These are phyloP conservation scores for Lasiurus cinereus DNA, from an alignment of 2,113 vertebrate species.

Conservation along the genomic window DNA sequence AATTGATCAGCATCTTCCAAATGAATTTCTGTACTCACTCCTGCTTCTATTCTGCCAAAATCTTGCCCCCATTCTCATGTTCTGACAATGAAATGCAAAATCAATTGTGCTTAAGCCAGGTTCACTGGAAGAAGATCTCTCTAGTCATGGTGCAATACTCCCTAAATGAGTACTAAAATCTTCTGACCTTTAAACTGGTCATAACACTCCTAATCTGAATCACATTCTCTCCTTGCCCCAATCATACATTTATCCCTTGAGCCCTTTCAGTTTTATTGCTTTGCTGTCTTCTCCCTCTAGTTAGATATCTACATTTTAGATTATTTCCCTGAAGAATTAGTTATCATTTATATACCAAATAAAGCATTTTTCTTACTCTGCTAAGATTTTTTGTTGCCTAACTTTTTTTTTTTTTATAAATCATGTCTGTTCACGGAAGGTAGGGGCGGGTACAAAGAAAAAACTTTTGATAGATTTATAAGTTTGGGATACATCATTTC, in stretches of 20 bases:
- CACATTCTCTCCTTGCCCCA: background rate
- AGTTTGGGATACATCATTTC: background rate
- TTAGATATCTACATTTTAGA: constrained; percentile 70
- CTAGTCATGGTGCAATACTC: background rate
- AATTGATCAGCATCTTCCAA: background rate
- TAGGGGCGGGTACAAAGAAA: background rate
- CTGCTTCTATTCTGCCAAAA: background rate
- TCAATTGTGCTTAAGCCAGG: background rate
- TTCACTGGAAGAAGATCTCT: background rate
- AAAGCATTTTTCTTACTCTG: constrained; percentile 20
- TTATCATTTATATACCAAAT: constrained; percentile 59
- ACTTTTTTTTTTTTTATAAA: background rate
- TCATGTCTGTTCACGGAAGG: background rate
- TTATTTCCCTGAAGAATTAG: constrained; percentile 71
- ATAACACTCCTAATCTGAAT: background rate
- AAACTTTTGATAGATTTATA: background rate
- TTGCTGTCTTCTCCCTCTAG: constrained; percentile 51
- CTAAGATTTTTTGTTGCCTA: background rate
- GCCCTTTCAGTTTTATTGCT: constrained; percentile 58
- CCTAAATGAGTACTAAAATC: constrained; percentile 42
- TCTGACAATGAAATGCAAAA: background rate
- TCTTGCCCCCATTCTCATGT: background rate
- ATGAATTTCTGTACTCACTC: background rate
- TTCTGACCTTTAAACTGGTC: constrained; percentile 29
- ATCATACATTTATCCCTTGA: background rate